Evolutionary conservation across 2,113 vertebrate genomes (phyloP), one percentile per base, ranked within the genome.

Genomic region (Atrichornis clamosus): DNA sequence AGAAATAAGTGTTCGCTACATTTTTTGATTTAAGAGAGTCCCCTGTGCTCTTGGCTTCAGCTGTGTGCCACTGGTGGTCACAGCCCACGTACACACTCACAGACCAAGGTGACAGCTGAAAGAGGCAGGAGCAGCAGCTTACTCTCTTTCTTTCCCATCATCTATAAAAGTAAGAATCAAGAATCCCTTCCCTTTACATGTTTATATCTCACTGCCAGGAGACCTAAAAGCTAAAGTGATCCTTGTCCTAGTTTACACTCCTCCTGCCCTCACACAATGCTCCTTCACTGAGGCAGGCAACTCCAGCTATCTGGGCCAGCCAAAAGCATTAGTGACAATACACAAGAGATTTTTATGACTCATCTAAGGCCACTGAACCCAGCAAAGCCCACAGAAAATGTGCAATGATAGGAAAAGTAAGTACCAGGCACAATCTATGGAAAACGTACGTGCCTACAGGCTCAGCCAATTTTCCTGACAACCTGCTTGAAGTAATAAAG

Each of bases 391-490:
- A 79, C 49, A 79, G 62, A 60, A 85, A 65, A 79, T 86, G 72
- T 52, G 24, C 58, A 76, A 6, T 4, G 41, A 28, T 15, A 88
- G 83, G 62, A 65, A 90, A 87, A 80, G 75, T 60, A 49, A 80
- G n/a, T 64, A 80, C 28, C 42, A 91, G 63, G 73, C 52, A 35
- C 30, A 44, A 64, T 39, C 82, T 75, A 19, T 46, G 83, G 76
- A 76, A 91, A 92, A 59, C 75, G 87, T 53, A 70, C 24, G 0
- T 41, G 35, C 39, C 21, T 47, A 52, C 16, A 75, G 33, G 60
- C 46, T 82, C 55, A 63, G 52, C 44, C 75, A 85, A 26, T 88
- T 92, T 96, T 80, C 86, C 83, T 58, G 53, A 79, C 49, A 92
- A 85, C 33, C 27, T 92, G 23, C 44, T 26, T 60, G 53, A 88